These are phyloP conservation scores for Chaenodraco wilsoni DNA, from an alignment of 2,797 vertebrate species.

Conservation along the genomic window DNA sequence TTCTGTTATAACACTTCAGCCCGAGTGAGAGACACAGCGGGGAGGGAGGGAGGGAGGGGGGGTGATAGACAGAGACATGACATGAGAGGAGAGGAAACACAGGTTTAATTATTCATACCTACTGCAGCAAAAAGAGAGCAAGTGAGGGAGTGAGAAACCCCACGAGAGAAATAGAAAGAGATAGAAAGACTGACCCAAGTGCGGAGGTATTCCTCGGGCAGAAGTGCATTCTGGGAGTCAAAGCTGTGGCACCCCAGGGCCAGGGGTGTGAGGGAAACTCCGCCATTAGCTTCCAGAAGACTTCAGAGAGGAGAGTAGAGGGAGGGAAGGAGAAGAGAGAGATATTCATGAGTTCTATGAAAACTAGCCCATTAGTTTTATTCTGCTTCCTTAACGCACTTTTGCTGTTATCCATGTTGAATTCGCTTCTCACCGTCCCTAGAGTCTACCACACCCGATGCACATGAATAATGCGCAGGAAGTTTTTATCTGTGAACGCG, in stretches of 20 bases:
- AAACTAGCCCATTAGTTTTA: slow-evolving; percentile 53
- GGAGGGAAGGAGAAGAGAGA: slow-evolving; percentile 16
- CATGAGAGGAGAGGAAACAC: slow-evolving; percentile 77
- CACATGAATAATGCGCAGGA: slow-evolving; percentile 46
- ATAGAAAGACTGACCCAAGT: slow-evolving; percentile 70
- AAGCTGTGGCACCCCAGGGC: slow-evolving; percentile 67
- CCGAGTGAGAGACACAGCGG: slow-evolving; percentile 73
- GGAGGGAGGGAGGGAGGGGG: slow-evolving; percentile 56
- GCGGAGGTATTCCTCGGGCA: slow-evolving; percentile 72
- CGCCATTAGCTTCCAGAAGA: slow-evolving; percentile 56
- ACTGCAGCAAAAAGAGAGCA: slow-evolving; percentile 68
- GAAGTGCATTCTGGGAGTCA: slow-evolving; percentile 70
- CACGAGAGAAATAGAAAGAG: slow-evolving; percentile 16
- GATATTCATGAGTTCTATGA: slow-evolving; percentile 61
- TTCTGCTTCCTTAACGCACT: slow-evolving; percentile 56
- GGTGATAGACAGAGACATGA: slow-evolving; percentile 69
- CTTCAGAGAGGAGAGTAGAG: slow-evolving; percentile 42
- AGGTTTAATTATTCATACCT: slow-evolving; percentile 84
- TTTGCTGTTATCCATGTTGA: slow-evolving; percentile 60
- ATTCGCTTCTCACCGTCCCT: slow-evolving; percentile 55
- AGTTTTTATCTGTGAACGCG: slow-evolving; percentile 48
- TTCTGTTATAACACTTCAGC: slow-evolving; percentile 82
- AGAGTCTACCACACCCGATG: slow-evolving; percentile 52
- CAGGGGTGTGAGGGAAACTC: slow-evolving; percentile 69
- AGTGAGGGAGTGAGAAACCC: slow-evolving; percentile 31